Conservation (phyloP, 2,113 vertebrate genomes). For the Polypterus bichir region DNA sequence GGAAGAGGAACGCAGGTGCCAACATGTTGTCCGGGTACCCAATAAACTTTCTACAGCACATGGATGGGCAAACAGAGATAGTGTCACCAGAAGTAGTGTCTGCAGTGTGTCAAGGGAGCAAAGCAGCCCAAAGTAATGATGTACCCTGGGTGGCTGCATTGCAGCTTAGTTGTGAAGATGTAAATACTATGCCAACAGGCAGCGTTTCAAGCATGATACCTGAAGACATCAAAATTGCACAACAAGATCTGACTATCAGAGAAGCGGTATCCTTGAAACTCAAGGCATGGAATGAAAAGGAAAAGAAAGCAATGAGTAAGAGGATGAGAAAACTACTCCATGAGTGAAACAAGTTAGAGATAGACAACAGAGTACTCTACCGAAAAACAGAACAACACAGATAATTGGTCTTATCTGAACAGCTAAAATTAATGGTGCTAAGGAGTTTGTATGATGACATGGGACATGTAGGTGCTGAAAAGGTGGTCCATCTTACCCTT, state of each 20-base stretch:
- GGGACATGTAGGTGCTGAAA: conserved; percentile 6
- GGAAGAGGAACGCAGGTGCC: conserved; percentile 5
- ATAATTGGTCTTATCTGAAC: conserved; percentile 7
- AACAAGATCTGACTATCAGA: not conserved
- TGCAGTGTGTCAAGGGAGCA: conserved; percentile 7
- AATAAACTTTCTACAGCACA: not conserved
- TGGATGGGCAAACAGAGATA: conserved; percentile 7
- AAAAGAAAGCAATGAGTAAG: not conserved
- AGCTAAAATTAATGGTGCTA: conserved; percentile 6
- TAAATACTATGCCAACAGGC: not conserved
- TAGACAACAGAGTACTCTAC: not conserved
- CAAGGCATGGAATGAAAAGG: not conserved
- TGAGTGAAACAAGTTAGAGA: not conserved
- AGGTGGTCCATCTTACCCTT: conserved; percentile 2
- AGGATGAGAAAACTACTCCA: not conserved
- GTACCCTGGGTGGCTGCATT: not conserved
- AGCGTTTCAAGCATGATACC: not conserved
- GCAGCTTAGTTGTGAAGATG: not conserved
- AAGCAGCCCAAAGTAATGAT: conserved; percentile 4
- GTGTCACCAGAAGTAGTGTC: conserved; percentile 2
- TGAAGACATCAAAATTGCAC: not conserved
- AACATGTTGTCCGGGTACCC: conserved; percentile 8
- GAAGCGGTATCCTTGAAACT: conserved; percentile 3
- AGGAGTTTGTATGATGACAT: conserved; percentile 6
- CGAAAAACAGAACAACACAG: not conserved